phyloP scores from a whole-genome alignment of 92 coral and sea anemone genomes.

The Epizoanthus illoricatus region DNA sequence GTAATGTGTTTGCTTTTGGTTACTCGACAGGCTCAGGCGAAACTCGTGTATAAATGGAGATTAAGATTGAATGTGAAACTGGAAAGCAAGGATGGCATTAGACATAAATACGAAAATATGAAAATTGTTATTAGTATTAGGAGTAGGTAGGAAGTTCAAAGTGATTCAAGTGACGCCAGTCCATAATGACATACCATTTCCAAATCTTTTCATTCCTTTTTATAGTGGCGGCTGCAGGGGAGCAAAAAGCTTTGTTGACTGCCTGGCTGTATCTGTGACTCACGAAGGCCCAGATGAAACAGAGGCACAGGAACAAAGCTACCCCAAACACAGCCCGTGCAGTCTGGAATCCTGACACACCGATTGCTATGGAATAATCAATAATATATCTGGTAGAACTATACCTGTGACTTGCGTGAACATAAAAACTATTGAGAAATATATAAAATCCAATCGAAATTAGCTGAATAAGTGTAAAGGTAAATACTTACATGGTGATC shows the following conservation, averaged over 20 bases:
- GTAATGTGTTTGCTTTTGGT: no score
- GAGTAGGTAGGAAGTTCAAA: not conserved
- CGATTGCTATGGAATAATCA: not conserved
- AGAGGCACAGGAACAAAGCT: not conserved
- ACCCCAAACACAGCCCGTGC: not conserved
- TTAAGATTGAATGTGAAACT: no score
- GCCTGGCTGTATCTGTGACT: not conserved
- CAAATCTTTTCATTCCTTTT: not conserved
- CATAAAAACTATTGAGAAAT: no score
- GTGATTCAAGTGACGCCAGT: no score
- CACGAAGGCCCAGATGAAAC: not conserved
- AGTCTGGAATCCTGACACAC: not conserved
- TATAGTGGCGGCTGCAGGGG: not conserved
- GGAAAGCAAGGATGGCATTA: not conserved
- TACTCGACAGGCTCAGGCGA: not conserved
- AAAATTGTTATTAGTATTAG: no score
- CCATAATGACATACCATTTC: not conserved
- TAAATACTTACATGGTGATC: no score
- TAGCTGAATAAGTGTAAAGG: no score
- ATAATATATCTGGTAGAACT: not conserved
- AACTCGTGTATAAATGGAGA: no score
- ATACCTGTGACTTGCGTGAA: not conserved
- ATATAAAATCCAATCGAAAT: no score
- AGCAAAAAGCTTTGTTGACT: not conserved
- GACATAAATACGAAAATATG: not conserved